A percentile compares a stretch with the other conserved stretches of the same genome.
phyloP scores from a whole-genome alignment of 2,797 vertebrate genomes.

The Liasis olivaceus region DNA sequence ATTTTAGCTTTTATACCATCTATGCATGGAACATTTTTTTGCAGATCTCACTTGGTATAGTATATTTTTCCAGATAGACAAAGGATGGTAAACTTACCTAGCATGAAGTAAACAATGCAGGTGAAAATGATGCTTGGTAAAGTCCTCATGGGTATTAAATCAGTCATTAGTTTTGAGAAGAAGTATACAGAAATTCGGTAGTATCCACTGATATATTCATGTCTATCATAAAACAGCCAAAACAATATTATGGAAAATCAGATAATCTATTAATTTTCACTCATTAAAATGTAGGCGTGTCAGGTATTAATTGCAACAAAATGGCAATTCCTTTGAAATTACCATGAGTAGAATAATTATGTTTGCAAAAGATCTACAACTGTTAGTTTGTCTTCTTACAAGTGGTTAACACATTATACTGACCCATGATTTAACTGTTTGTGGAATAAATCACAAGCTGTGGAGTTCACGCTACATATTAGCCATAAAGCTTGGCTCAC shows the following conservation, averaged over 20 bases:
- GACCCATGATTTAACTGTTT: background rate
- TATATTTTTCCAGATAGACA: background rate
- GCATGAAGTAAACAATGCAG: slow-evolving; percentile 85
- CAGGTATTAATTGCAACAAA: background rate
- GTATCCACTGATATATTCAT: slow-evolving; percentile 96
- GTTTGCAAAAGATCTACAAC: background rate
- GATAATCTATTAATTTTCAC: rapidly evolving
- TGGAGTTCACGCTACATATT: background rate
- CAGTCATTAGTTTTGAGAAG: slow-evolving; percentile 86
- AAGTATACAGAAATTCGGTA: slow-evolving; percentile 92
- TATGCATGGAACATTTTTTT: background rate
- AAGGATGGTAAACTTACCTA: slow-evolving; percentile 66
- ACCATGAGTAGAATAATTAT: background rate
- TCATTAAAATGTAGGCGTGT: background rate
- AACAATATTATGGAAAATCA: background rate
- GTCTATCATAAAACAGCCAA: slow-evolving; percentile 74
- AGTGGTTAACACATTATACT: background rate
- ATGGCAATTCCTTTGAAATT: background rate
- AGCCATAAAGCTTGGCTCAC: background rate
- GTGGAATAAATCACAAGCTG: background rate
- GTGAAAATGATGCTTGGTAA: slow-evolving; percentile 85
- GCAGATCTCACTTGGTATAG: background rate
- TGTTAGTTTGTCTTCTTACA: background rate
- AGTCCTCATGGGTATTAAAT: slow-evolving; percentile 84
- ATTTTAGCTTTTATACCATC: background rate